A percentile compares a stretch with the other conserved stretches of the same genome.
Evolutionary conservation across 2,888 invertebrate species (phyloP).

Genomic region (Eledone cirrhosa): DNA sequence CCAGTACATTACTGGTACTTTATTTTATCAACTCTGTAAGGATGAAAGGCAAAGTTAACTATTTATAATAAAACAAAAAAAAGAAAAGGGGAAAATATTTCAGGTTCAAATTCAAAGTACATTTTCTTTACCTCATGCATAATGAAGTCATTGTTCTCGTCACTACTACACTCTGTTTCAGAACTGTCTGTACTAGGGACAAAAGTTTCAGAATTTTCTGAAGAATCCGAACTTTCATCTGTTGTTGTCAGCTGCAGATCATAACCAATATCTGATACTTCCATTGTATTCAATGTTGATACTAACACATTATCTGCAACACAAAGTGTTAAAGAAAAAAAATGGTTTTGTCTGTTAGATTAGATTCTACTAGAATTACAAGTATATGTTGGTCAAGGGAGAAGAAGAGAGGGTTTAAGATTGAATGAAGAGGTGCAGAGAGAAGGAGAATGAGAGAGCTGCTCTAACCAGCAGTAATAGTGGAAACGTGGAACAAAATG

Average conservation of each 20-base stretch:
- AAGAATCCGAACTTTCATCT: slow-evolving; percentile 14
- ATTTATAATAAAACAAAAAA: not conserved
- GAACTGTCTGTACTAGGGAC: not conserved
- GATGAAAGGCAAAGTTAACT: too few relatives aligned
- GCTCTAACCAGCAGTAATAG: too few relatives aligned
- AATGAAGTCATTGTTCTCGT: slow-evolving; percentile 20
- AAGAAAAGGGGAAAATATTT: too few relatives aligned
- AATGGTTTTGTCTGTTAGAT: not conserved
- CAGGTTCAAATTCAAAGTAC: too few relatives aligned
- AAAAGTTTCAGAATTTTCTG: slow-evolving; percentile 5
- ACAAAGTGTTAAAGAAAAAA: not conserved
- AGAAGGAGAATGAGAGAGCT: too few relatives aligned
- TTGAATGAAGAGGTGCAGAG: too few relatives aligned
- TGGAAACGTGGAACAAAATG: too few relatives aligned
- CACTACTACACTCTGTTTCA: slow-evolving; percentile 10
- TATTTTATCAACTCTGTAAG: too few relatives aligned
- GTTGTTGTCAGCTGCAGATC: not conserved
- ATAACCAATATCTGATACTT: slow-evolving; percentile 8
- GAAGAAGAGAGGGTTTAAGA: too few relatives aligned
- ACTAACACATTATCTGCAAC: slow-evolving; percentile 24
- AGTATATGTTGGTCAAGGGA: too few relatives aligned
- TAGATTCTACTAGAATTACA: too few relatives aligned
- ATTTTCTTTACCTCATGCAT: slow-evolving; percentile 7
- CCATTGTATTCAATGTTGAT: slow-evolving; percentile 14
- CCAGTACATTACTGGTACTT: too few relatives aligned